Evolutionary conservation across 1,140 invertebrate species (phyloP), one percentile per base, ranked within the genome.

Genomic region (Branchinecta lindahli): DNA sequence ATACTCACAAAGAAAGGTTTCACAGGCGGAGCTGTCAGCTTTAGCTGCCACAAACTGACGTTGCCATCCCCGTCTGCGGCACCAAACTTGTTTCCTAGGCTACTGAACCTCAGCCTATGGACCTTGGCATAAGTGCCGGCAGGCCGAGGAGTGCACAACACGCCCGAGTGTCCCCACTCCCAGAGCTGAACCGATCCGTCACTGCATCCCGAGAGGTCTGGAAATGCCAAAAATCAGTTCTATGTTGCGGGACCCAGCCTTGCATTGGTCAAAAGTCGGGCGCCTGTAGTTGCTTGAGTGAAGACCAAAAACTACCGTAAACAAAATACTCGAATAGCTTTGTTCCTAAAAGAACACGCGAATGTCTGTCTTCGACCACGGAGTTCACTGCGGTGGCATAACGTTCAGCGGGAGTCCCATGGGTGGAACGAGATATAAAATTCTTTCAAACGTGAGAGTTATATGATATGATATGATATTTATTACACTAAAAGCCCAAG

Each of bases 11-110:
- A 96, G 81, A 95, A 98, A 4, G 95, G 94, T 75, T 92, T 85
- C 72, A 70, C 87, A 86, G 75, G 88, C 87, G 71, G 87, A 86
- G 68, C 70, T 70, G 89, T 84, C 66, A 92, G 85, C 45, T 93
- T 91, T 70, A 94, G 89, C 84, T 97, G 94, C 82, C 84, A 86
- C 67, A 97, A 81, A 76, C 91, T 93, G 4, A 97, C 80, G 78
- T 91, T 90, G 65, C 91, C 91, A 77, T 92, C 90, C 3, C 88
- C 90, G 80, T 98, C 95, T 44, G 91, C 90, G 0, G 96, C 92
- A 33, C 94, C 94, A 78, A 97, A 97, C 84, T 99, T 99, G 79
- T 98, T 99, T 66, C 96, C 96, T 78, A 98, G 94, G 76, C 92
- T 87, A 67, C 91, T 94, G 79, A 98, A 99, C 67, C 90, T 84